Evolutionary conservation across 2,888 invertebrate genomes (phyloP).

Genomic region (Drosophila rellima): DNA sequence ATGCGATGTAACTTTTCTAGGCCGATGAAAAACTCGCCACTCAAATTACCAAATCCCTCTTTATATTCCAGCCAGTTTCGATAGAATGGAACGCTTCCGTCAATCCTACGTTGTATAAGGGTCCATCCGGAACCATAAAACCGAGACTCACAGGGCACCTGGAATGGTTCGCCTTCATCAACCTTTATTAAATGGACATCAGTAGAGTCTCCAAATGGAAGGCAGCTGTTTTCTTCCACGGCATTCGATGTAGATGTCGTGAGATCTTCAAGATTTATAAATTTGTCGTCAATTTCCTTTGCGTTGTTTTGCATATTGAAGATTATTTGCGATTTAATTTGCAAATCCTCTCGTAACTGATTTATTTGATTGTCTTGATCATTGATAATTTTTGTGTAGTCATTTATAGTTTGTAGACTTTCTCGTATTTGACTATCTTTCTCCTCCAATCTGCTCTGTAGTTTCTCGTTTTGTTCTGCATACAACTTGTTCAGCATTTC

Average conservation of each 20-base stretch:
- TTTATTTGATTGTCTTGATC: conserved; percentile 44
- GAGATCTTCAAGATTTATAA: conserved; percentile 21
- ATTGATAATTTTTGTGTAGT: conserved; percentile 37
- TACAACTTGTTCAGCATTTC: conserved; percentile 41
- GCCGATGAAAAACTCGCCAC: conserved; percentile 90
- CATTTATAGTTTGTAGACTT: conserved; percentile 17
- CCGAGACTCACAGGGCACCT: conserved; percentile 40
- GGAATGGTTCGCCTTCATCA: conserved; percentile 26
- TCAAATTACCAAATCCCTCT: conserved; percentile 89
- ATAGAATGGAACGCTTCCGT: conserved; percentile 89
- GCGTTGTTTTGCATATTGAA: conserved; percentile 29
- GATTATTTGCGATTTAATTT: conserved; percentile 40
- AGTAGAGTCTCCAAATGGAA: conserved; percentile 20
- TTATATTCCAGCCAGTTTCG: conserved; percentile 89
- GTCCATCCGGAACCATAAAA: conserved; percentile 87
- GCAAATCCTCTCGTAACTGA: conserved; percentile 25
- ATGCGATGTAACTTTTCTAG: conserved; percentile 88
- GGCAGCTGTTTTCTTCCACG: conserved; percentile 31
- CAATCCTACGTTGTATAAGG: conserved; percentile 89
- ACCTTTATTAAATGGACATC: conserved; percentile 34
- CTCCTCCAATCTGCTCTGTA: conserved; percentile 15
- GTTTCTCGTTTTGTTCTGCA: conserved; percentile 33
- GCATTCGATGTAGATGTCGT: neutral
- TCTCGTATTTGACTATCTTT: conserved; percentile 37
- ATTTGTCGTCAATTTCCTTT: conserved; percentile 9